Conservation (phyloP, 2,888 invertebrate genomes). For the Agriopis marginaria region DNA sequence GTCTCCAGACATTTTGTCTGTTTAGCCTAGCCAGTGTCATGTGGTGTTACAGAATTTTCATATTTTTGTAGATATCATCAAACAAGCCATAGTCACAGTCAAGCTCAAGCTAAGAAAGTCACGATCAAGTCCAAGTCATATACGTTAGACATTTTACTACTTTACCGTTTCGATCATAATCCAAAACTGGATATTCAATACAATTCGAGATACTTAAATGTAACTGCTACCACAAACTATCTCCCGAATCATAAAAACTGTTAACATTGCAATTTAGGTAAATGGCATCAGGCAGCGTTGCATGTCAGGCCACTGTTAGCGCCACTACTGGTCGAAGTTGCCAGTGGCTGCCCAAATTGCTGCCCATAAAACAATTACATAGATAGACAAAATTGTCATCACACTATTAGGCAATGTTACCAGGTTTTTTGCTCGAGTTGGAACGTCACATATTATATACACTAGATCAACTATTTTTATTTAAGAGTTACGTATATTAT, state of each 20-base stretch:
- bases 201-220: neutral
- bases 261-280: slow-evolving; percentile 20
- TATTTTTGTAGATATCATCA: too few relatives aligned
- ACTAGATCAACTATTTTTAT: too few relatives aligned
- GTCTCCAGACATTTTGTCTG: too few relatives aligned
- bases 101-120: too few relatives aligned
- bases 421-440: slow-evolving; percentile 3
- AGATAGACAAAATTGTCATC: slow-evolving; percentile 31
- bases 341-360: slow-evolving; percentile 23
- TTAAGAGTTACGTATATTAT: too few relatives aligned
- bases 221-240: neutral
- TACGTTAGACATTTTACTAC: too few relatives aligned
- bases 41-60: too few relatives aligned
- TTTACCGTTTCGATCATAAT: too few relatives aligned
- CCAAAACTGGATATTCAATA: neutral
- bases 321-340: slow-evolving; percentile 16
- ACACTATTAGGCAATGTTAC: slow-evolving; percentile 15
- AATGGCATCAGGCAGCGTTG: slow-evolving; percentile 19
- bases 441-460: neutral
- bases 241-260: slow-evolving; percentile 12
- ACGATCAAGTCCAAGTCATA: too few relatives aligned
- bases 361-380: slow-evolving; percentile 27
- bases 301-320: slow-evolving; percentile 31
- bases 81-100: too few relatives aligned
- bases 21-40: too few relatives aligned